Conservation (phyloP, 2,113 vertebrate genomes). For the Equus quagga region DNA sequence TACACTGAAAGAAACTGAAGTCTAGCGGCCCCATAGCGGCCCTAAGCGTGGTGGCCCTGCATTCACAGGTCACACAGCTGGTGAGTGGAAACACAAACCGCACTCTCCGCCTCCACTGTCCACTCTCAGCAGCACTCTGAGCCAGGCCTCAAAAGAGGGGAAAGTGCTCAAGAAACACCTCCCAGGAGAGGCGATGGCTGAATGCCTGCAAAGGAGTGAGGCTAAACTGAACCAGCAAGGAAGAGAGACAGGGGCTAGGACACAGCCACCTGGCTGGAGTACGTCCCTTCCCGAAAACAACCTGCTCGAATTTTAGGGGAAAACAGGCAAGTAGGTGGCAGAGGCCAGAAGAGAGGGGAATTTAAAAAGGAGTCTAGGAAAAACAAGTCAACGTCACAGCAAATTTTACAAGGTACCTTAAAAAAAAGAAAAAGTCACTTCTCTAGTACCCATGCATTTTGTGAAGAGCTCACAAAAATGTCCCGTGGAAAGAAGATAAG, state of each 20-base stretch:
- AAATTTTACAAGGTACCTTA: neutral
- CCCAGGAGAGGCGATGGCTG: neutral
- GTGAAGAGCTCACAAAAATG: neutral
- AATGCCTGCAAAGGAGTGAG: neutral
- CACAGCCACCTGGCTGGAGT: neutral
- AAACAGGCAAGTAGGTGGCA: neutral
- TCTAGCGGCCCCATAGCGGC: accelerated
- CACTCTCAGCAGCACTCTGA: too few species aligned
- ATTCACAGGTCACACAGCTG: neutral
- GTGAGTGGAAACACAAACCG: too few species aligned
- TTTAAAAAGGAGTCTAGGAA: neutral
- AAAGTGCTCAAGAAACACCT: neutral
- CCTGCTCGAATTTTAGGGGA: neutral
- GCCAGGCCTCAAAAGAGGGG: neutral
- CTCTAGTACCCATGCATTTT: neutral
- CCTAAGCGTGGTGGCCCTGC: neutral
- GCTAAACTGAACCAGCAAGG: neutral
- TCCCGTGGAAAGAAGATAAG: neutral
- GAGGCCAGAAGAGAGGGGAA: neutral
- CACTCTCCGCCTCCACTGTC: neutral
- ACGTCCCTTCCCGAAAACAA: neutral
- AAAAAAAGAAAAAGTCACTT: neutral
- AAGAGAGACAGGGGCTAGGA: neutral
- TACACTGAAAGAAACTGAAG: neutral
- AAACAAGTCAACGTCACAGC: neutral